These are phyloP conservation scores for Hypsibius dujardini DNA, from an alignment of 1,140 invertebrate genomes.

Conservation along the genomic window DNA sequence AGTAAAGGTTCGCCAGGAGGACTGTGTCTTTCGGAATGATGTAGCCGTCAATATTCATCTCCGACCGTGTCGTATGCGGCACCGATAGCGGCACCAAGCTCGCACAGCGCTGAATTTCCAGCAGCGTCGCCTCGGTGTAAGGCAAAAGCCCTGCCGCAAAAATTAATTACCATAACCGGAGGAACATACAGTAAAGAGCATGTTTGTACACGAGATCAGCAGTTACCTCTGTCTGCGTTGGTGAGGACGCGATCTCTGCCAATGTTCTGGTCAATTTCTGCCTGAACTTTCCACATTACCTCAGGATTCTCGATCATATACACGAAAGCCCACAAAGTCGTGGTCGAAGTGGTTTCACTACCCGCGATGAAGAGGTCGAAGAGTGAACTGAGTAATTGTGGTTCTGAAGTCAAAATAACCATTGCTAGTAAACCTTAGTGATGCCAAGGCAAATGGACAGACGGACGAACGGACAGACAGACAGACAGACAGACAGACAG, in stretches of 20 bases:
- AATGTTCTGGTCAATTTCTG: conserved; percentile 22
- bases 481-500: not conserved
- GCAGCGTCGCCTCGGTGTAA: conserved; percentile 21
- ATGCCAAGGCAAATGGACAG: too few relatives aligned
- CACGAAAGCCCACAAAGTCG: conserved; percentile 21
- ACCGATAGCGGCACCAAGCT: conserved; percentile 22
- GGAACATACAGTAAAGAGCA: not conserved
- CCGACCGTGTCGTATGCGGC: conserved; percentile 27
- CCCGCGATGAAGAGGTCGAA: conserved; percentile 22
- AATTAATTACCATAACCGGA: conserved; percentile 23
- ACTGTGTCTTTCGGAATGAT: conserved; percentile 62
- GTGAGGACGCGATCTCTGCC: conserved; percentile 11
- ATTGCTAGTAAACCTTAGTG: too few relatives aligned
- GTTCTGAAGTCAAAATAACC: not conserved
- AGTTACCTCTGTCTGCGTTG: not conserved
- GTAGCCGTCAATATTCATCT: conserved; percentile 57
- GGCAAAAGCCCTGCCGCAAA: conserved; percentile 23
- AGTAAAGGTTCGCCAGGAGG: conserved; percentile 62
- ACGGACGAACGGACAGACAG: not conserved
- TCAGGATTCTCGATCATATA: conserved; percentile 23
- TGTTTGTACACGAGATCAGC: not conserved
- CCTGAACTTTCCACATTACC: conserved; percentile 21
- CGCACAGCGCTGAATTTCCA: conserved; percentile 28
- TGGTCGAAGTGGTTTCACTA: conserved; percentile 23
- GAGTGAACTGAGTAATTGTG: not conserved